Evolutionary conservation across 2,797 vertebrate species (phyloP).

Genomic region (Cyprinella venusta): DNA sequence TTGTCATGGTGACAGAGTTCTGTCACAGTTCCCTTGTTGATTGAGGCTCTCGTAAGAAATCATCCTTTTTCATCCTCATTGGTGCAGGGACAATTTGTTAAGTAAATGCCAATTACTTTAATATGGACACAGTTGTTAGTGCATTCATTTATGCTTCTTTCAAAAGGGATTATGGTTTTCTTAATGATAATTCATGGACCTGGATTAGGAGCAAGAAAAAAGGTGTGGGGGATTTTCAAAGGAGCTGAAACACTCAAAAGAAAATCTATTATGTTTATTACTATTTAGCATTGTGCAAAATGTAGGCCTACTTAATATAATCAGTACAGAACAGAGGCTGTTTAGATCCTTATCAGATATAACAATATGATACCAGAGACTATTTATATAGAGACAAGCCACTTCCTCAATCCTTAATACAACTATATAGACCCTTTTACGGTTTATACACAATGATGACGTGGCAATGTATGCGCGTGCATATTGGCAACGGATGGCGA

Average conservation of each 20-base stretch:
- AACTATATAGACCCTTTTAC: no score
- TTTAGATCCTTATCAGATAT: neutral
- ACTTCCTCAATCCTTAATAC: no score
- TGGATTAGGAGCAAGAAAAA: constrained; percentile 64
- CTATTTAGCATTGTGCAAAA: neutral
- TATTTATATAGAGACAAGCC: no score
- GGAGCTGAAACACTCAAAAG: constrained; percentile 35
- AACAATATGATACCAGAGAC: neutral
- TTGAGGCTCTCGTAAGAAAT: constrained; percentile 57
- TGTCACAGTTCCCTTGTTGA: constrained; percentile 68
- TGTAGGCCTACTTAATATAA: neutral
- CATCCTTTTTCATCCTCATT: constrained; percentile 26
- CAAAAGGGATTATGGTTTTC: constrained; percentile 72
- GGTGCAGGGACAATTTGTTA: constrained; percentile 64
- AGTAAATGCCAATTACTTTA: constrained; percentile 64
- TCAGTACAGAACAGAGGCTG: neutral
- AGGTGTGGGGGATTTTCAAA: constrained; percentile 11
- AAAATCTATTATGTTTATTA: constrained; percentile 7
- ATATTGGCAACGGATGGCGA: no score
- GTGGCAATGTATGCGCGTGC: no score
- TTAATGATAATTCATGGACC: constrained; percentile 75
- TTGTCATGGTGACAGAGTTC: constrained; percentile 81
- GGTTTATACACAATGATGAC: no score
- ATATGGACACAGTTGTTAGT: constrained; percentile 71
- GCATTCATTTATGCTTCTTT: constrained; percentile 72